Conservation (phyloP, 2,113 vertebrate species). For the Gallinago paraguaiae region DNA sequence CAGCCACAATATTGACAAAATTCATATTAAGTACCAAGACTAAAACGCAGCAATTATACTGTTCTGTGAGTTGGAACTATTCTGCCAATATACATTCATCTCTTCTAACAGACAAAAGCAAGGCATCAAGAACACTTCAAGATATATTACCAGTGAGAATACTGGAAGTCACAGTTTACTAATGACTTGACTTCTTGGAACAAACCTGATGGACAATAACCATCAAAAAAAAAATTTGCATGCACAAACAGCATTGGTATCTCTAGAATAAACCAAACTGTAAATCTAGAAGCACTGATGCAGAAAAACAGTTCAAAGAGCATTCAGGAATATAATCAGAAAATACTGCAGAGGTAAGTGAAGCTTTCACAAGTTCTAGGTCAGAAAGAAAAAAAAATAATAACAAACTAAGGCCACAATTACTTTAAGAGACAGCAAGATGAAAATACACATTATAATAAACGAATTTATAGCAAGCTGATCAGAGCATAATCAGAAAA, state of each 20-base stretch:
- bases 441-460: not conserved
- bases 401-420: not conserved
- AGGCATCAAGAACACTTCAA: not conserved
- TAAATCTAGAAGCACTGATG: not conserved
- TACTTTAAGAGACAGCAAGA: not conserved
- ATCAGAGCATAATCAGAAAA: accelerated
- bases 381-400: not conserved
- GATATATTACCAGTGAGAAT: not conserved
- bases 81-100: not conserved
- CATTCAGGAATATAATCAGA: not conserved
- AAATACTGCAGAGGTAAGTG: not conserved
- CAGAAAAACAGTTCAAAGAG: not conserved
- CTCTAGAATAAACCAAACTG: not conserved
- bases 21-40: not conserved
- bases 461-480: not conserved
- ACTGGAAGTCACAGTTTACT: not conserved
- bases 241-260: not conserved
- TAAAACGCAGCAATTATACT: not conserved
- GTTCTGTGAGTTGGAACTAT: not conserved
- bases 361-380: not conserved
- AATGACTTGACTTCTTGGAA: not conserved
- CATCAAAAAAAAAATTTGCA: not conserved
- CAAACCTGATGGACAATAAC: not conserved
- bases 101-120: not conserved
- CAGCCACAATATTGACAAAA: not conserved